These are phyloP conservation scores for Chrysogorgia sp. DNA, from an alignment of 92 coral and sea anemone genomes.

Conservation along the genomic window DNA sequence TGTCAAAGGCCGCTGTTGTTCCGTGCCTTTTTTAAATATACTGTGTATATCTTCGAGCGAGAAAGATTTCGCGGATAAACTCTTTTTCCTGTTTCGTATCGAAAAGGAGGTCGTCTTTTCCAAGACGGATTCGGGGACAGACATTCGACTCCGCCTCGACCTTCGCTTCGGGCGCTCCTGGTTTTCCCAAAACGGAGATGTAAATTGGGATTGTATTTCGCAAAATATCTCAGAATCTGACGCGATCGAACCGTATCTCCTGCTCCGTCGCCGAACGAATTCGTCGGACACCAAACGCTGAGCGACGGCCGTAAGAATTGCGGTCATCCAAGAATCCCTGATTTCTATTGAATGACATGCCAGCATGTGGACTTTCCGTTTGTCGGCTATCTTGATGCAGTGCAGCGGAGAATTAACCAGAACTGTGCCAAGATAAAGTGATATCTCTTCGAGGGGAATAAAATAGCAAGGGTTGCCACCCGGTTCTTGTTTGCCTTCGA, in stretches of 20 bases:
- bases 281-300: slow-evolving; percentile 27
- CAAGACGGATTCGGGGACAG: neutral
- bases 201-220: slow-evolving; percentile 24
- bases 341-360: slow-evolving; percentile 36
- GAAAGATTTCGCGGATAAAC: neutral
- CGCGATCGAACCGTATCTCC: slow-evolving; percentile 1
- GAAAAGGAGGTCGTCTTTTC: neutral
- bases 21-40: neutral
- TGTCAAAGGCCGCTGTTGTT: neutral
- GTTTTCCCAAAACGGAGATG: slow-evolving; percentile 39
- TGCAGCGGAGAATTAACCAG: slow-evolving; percentile 9
- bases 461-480: neutral
- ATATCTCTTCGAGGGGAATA: slow-evolving; percentile 27
- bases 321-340: slow-evolving; percentile 40
- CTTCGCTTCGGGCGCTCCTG: slow-evolving; percentile 4
- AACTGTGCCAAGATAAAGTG: slow-evolving; percentile 24
- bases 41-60: slow-evolving; percentile 35
- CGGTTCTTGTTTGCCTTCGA: slow-evolving; percentile 7
- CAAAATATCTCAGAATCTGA: slow-evolving; percentile 28
- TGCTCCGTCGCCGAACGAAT: neutral
- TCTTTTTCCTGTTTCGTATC: slow-evolving; percentile 8
- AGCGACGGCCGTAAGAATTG: slow-evolving; percentile 36
- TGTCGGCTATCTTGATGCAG: slow-evolving; percentile 27
- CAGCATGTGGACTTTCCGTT: slow-evolving; percentile 11
- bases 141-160: neutral